These are phyloP conservation scores for Drepana arcuata DNA, from an alignment of 1,140 invertebrate species.

Conservation along the genomic window DNA sequence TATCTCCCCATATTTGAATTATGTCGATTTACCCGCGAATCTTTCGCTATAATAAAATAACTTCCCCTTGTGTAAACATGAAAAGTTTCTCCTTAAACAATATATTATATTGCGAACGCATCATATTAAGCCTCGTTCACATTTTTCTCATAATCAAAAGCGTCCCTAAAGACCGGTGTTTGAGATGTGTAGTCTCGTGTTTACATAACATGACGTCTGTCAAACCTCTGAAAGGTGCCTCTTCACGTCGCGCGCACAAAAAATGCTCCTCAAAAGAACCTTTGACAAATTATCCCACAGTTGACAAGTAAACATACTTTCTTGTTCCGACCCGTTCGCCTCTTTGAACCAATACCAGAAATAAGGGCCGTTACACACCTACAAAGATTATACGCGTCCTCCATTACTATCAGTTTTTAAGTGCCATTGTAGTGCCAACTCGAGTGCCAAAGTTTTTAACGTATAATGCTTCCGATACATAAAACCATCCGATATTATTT, in stretches of 20 bases:
- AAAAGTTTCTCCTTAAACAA: too few relatives aligned
- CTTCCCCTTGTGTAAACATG: too few relatives aligned
- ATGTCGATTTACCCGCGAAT: too few relatives aligned
- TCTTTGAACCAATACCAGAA: too few relatives aligned
- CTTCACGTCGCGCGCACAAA: constrained; percentile 21
- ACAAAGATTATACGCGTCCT: too few relatives aligned
- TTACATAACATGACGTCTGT: constrained; percentile 38
- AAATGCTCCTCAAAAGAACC: constrained; percentile 34
- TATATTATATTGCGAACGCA: too few relatives aligned
- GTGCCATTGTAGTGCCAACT: constrained; percentile 25
- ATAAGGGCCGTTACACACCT: too few relatives aligned
- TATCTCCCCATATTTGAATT: constrained; percentile 1
- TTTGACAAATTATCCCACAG: constrained; percentile 54
- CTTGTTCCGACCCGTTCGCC: constrained; percentile 31
- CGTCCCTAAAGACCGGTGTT: too few relatives aligned
- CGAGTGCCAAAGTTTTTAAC: constrained; percentile 64
- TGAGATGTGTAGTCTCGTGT: constrained; percentile 18
- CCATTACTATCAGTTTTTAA: constrained; percentile 31
- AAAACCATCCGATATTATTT: constrained; percentile 62
- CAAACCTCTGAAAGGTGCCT: constrained; percentile 33
- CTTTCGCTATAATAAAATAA: too few relatives aligned
- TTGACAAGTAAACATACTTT: constrained; percentile 34
- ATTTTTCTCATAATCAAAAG: constrained; percentile 1
- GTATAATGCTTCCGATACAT: constrained; percentile 68
- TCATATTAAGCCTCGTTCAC: too few relatives aligned